Conservation (phyloP, 2,113 vertebrate genomes). For the Mormoops blainvillei region DNA sequence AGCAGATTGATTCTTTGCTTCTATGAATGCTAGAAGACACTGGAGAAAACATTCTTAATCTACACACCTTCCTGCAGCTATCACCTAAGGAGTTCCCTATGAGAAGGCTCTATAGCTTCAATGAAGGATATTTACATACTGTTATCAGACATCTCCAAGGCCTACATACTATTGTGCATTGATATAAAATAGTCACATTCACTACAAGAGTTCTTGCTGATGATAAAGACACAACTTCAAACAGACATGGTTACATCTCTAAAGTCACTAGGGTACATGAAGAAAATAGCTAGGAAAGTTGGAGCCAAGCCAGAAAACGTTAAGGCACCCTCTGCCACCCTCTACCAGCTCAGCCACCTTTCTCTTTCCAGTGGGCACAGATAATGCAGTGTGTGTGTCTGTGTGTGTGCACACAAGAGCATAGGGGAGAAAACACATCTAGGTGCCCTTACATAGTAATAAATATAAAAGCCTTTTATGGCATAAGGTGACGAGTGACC, state of each 20-base stretch:
- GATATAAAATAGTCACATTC: conserved; percentile 30
- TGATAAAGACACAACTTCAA: conserved; percentile 17
- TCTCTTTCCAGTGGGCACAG: neutral
- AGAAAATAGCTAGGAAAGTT: neutral
- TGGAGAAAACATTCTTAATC: neutral
- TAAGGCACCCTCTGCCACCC: conserved; percentile 44
- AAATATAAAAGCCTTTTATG: neutral
- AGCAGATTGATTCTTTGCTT: neutral
- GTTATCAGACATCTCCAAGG: conserved; percentile 61
- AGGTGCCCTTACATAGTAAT: neutral
- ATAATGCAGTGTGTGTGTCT: neutral
- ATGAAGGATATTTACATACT: conserved; percentile 46
- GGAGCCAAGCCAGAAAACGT: neutral
- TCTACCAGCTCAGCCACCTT: neutral
- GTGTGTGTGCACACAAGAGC: neutral
- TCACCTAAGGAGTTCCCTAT: neutral
- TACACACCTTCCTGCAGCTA: neutral
- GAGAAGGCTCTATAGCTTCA: conserved; percentile 7
- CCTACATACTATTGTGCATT: conserved; percentile 7
- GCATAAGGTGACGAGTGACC: neutral
- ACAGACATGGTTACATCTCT: neutral
- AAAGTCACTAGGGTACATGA: neutral
- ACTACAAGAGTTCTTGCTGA: conserved; percentile 43
- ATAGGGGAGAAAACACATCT: neutral
- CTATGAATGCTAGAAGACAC: neutral